These are phyloP conservation scores for Sapajus apella DNA, from an alignment of 2,113 vertebrate genomes.

Conservation along the genomic window DNA sequence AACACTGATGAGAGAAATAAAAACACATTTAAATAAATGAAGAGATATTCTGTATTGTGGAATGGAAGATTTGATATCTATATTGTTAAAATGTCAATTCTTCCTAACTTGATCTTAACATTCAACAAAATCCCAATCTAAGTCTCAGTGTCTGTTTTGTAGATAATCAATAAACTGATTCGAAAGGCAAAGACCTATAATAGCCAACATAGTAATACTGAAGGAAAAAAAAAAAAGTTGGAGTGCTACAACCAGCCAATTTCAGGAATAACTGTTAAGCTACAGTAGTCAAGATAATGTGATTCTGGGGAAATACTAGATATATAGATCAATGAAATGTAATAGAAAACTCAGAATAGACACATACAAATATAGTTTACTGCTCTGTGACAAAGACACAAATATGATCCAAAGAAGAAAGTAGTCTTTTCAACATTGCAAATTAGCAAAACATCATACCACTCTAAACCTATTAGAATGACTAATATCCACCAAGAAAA, in stretches of 20 bases:
- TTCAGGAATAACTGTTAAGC: background rate
- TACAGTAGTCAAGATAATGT: background rate
- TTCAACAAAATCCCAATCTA: background rate
- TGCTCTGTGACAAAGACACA: background rate
- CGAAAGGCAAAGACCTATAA: background rate
- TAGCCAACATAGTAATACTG: background rate
- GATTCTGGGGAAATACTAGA: background rate
- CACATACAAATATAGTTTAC: too few relatives aligned
- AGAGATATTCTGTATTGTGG: background rate
- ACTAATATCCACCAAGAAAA: background rate
- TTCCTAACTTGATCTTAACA: background rate
- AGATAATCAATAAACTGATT: background rate
- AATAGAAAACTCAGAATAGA: background rate
- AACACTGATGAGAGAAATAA: background rate
- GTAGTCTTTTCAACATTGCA: background rate
- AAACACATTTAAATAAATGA: background rate
- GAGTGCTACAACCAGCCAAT: background rate
- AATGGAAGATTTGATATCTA: background rate
- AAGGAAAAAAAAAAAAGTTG: background rate
- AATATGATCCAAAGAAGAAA: background rate
- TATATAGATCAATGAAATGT: background rate
- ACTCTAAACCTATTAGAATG: background rate
- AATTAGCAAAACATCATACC: background rate
- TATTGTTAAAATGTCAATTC: background rate
- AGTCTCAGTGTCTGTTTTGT: background rate